Evolutionary conservation across 1,140 invertebrate genomes (phyloP).

Genomic region (Brachionus rotundiformis): DNA sequence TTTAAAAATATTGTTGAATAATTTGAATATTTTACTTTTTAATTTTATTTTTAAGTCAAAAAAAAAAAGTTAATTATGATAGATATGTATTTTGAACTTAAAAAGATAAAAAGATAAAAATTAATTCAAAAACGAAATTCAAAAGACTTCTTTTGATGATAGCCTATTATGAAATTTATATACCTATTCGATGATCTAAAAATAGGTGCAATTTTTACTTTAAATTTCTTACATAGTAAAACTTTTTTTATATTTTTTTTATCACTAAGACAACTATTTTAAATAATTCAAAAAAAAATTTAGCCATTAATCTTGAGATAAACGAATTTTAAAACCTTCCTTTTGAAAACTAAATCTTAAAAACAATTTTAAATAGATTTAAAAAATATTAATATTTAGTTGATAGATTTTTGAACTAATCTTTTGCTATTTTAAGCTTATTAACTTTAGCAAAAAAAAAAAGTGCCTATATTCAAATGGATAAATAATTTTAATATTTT

Average conservation of each 20-base stretch:
- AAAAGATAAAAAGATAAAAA: background rate
- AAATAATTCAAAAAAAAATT: constrained; percentile 3
- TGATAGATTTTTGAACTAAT: background rate
- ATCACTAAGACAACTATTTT: background rate
- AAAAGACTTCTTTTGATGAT: background rate
- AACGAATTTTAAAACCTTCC: background rate
- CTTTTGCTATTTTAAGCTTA: background rate
- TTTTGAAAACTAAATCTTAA: background rate
- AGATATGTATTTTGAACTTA: too few relatives aligned
- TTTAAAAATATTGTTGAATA: too few relatives aligned
- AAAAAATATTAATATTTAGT: constrained; percentile 2
- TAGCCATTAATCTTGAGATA: constrained; percentile 6
- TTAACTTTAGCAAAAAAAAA: too few relatives aligned
- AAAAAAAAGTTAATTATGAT: too few relatives aligned
- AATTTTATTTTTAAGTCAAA: too few relatives aligned
- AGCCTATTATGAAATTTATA: background rate
- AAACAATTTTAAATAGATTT: background rate
- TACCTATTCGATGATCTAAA: background rate
- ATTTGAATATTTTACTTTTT: too few relatives aligned
- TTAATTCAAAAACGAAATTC: background rate
- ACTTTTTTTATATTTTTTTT: background rate
- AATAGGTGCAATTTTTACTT: background rate
- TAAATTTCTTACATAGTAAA: background rate
- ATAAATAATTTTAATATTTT: too few relatives aligned
- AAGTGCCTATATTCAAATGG: too few relatives aligned